A percentile compares a stretch with the other conserved stretches of the same genome.
Conservation (phyloP, 37 sponge, comb jelly and placozoan species). For the Dysidea cf. avara region DNA sequence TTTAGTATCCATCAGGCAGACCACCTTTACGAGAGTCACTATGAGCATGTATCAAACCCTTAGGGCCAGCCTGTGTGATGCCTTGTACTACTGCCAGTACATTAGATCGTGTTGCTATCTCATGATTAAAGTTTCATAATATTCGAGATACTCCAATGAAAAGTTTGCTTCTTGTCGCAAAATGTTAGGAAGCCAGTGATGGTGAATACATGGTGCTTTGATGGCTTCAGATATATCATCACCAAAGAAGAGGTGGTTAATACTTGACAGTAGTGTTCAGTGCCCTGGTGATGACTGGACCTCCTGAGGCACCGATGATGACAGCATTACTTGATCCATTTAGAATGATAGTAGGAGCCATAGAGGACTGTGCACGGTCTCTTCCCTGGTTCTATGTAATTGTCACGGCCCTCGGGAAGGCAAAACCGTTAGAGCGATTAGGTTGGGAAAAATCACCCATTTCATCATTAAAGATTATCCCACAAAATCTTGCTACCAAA, state of each 20-base stretch:
- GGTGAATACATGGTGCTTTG: slow-evolving; percentile 51
- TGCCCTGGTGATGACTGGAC: slow-evolving; percentile 73
- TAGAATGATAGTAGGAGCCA: slow-evolving; percentile 68
- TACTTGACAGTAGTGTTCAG: slow-evolving; percentile 53
- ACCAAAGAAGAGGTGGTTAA: slow-evolving; percentile 33
- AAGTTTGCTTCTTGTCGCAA: slow-evolving; percentile 59
- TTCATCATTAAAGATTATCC: slow-evolving; percentile 52
- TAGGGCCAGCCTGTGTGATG: slow-evolving; percentile 25
- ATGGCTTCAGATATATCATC: slow-evolving; percentile 53
- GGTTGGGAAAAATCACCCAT: slow-evolving; percentile 67
- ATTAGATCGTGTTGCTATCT: slow-evolving; percentile 30
- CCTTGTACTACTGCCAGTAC: slow-evolving; percentile 61
- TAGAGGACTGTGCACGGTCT: slow-evolving; percentile 90
- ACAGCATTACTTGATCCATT: slow-evolving; percentile 25
- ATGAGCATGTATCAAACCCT: slow-evolving; percentile 42
- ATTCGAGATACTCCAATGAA: slow-evolving; percentile 13
- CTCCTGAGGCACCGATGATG: slow-evolving; percentile 91
- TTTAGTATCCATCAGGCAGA: slow-evolving; percentile 64
- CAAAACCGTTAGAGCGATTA: neutral
- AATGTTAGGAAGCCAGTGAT: slow-evolving; percentile 73
- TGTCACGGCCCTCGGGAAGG: slow-evolving; percentile 28
- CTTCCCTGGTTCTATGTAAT: slow-evolving; percentile 79
- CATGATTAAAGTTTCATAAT: slow-evolving; percentile 39
- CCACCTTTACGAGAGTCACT: slow-evolving; percentile 85
- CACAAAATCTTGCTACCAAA: slow-evolving; percentile 43